Base-by-base conservation (phyloP, 2,797 vertebrate species). In the Cephalopachus bancanus region DNA sequence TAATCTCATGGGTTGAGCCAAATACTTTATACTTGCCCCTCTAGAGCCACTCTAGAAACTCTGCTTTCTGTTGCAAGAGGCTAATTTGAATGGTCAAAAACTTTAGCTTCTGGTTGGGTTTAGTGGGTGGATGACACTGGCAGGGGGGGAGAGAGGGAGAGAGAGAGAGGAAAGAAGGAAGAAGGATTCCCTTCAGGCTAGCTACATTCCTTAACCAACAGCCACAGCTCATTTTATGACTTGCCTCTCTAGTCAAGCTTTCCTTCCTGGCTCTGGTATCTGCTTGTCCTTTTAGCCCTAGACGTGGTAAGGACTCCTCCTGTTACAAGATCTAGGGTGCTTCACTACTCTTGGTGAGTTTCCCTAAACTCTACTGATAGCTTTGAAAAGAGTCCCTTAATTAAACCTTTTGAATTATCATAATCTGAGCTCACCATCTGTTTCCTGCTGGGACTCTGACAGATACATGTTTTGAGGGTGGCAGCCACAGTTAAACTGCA, bases 351-450 rank as follows among this genome's bases (percentile, higher is more conserved):
- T 80, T 90, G 74, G 71, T 84, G 28, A 10, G 22, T 62, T 89
- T 95, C 74, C 60, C 67, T 88, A 83, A 92, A 85, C 24, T 7
- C 4, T 95, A 14, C 51, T 65, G 12, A 83, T 67, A 72, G 49
- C 62, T 89, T 88, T 89, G 62, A 84, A 95, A 96, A 89, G 49
- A 57, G 74, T 59, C 57, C 60, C 44, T 78, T 87, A 53, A 93
- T 93, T 88, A 84, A 96, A 88, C 53, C 0, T 60, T 64, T 60
- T 89, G 37, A 80, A 88, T 94, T 91, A 85, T 55, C 33, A 2
- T 75, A 65, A 88, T 89, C 81, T 83, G 37, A 93, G 75, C 37
- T 5, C 24, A 95, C 74, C 55, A 89, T 95, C 75, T 83, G 57
- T 72, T 96, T 81, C 71, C 64, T 87, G 71, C 72, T 87, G 86